Base-by-base conservation (phyloP, 2,797 vertebrate genomes). In the Gila robusta region DNA sequence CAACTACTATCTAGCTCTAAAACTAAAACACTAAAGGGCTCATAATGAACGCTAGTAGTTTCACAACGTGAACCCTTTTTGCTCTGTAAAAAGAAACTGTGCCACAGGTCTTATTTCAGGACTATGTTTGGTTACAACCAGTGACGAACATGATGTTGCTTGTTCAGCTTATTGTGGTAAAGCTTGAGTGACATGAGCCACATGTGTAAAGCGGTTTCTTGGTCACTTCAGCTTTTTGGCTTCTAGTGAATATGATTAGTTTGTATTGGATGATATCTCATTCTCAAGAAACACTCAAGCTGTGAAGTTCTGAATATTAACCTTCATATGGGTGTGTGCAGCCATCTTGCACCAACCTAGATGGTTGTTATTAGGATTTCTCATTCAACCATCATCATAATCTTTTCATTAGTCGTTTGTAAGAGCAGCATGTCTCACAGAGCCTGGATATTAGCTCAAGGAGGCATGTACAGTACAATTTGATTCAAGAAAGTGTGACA, bases 361-460 rank as follows among this genome's bases (percentile, higher is more conserved):
- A 74, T 74, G n/a, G 44, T 74, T 74, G 3, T 74, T 32, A 11
- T 74, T 52, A 12, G 26, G 49, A 35, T 54, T 54, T 76, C 28
- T 54, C 10, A 35, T 76, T 32, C 9, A 52, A 4, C 67, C 37
- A 70, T 52, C 17, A 76, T 59, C 44, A 32, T 16, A 17, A 28
- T 66, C 64, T 17, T 32, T 41, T 35, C 39, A 54, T 37, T 39
- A 16, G 32, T 12, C 6, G 37, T 76, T 39, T 35, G 64, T 59
- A 17, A 78, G 9, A 28, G 23, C 37, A 44, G 17, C 28, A 35
- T 69, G 21, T 69, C 16, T 37, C 35, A 10, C 44, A 37, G 14
- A 32, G 56, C 67, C 41, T 80, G 77, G 78, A 44, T 10, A 79
- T 19, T 26, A 54, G 37, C 76, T 87, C 72, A 71, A 81, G 14